Conservation (phyloP, 2,113 vertebrate genomes). For the Hystrix brachyura region DNA sequence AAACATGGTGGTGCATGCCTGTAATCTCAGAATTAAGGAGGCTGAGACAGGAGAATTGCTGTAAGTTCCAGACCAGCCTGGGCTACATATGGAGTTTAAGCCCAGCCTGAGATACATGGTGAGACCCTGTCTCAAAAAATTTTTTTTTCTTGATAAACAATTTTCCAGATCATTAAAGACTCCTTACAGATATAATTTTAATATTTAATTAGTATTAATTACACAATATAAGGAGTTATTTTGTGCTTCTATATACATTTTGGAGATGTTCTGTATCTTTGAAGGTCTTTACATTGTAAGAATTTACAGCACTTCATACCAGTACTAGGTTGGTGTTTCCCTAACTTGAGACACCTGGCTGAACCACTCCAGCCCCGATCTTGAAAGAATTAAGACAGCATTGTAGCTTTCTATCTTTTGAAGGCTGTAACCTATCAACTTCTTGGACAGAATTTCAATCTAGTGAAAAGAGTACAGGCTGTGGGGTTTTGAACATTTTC, state of each 20-base stretch:
- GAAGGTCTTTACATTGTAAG: not conserved
- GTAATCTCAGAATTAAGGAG: not conserved
- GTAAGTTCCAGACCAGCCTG: not conserved
- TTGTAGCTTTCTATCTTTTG: not conserved
- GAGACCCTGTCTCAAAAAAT: not conserved
- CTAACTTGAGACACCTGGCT: not conserved
- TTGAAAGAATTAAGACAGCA: not conserved
- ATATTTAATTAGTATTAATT: not conserved
- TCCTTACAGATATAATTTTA: slow-evolving; percentile 38
- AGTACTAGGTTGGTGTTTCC: not conserved
- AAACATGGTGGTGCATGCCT: not conserved
- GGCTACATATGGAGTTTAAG: not conserved
- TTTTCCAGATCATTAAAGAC: slow-evolving; percentile 38
- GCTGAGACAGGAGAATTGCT: not conserved
- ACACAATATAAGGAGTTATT: not conserved
- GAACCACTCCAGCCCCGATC: not conserved
- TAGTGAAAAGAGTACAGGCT: slow-evolving; percentile 6
- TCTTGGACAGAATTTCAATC: not conserved
- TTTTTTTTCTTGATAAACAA: not conserved
- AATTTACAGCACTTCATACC: not conserved
- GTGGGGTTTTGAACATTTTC: slow-evolving; percentile 4
- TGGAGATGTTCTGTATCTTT: slow-evolving; percentile 24
- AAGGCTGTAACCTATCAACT: not conserved
- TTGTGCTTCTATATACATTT: not conserved
- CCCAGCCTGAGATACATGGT: not conserved